phyloP scores from a whole-genome alignment of 2,113 vertebrate genomes.

The Sapajus apella region DNA sequence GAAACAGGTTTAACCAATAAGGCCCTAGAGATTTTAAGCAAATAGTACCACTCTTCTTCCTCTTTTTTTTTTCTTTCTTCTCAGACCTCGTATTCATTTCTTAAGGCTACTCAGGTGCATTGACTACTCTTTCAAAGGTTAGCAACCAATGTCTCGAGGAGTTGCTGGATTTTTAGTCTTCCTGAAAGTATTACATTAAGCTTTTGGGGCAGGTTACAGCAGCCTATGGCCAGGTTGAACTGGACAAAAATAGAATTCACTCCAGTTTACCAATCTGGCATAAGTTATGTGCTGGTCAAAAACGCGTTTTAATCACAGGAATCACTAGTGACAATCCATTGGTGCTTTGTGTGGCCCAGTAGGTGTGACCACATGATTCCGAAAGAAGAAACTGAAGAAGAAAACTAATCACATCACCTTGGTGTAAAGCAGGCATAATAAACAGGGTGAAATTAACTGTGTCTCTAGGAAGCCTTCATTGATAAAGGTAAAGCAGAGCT shows the following conservation, averaged over 20 bases:
- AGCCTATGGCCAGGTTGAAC: not conserved
- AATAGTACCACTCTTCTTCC: not conserved
- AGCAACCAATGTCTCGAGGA: not conserved
- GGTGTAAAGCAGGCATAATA: not conserved
- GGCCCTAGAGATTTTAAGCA: not conserved
- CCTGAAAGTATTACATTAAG: conserved; percentile 30
- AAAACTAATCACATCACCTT: not conserved
- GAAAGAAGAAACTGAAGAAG: conserved; percentile 13
- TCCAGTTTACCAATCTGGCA: conserved; percentile 13
- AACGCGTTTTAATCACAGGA: conserved; percentile 2
- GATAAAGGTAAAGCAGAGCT: not conserved
- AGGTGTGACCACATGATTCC: not conserved
- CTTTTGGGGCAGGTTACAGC: not conserved
- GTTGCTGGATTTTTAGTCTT: not conserved
- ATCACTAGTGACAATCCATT: conserved; percentile 21
- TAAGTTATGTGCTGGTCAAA: not conserved
- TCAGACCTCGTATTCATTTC: not conserved
- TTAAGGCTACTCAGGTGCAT: not conserved
- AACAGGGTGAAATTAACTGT: not conserved
- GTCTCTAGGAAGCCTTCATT: not conserved
- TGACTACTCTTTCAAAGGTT: not conserved
- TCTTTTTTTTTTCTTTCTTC: not conserved
- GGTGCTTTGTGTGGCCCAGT: not conserved
- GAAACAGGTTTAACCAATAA: not conserved
- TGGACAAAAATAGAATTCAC: conserved; percentile 22